Evolutionary conservation across 2,113 vertebrate species (phyloP), one percentile per base, ranked within the genome.

Genomic region (Mungos mungo): DNA sequence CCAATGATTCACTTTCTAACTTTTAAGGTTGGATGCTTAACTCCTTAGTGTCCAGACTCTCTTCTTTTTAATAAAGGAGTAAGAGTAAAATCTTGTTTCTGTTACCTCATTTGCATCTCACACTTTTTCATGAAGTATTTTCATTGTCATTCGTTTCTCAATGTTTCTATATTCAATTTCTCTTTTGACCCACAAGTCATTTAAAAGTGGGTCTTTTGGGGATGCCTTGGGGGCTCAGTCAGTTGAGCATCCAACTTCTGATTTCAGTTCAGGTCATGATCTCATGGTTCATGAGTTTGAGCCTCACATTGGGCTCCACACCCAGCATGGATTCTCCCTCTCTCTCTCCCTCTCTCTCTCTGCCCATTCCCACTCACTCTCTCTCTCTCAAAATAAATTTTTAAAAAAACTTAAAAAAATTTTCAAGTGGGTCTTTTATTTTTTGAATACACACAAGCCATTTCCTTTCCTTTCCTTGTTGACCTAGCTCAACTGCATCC

Each of bases 61-160:
- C 31, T 47, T 72, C 45, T 93, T 90, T 76, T 72, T 45, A 82
- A 50, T 85, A 90, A 88, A 84, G 92, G 52, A 81, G 35, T 74
- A n/a, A 16, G 6, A 41, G 19, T 47, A 91, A 93, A 93, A 41
- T 88, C 57, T 63, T 95, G 86, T 19, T 15, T 27, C 41, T 85
- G 76, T 93, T 63, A 91, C 27, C 52, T 89, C 89, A 82, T 97
- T 81, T 94, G 85, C 41, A 71, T 90, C 65, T 97, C 57, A 31
- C 41, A 88, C 8, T 1, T 96, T 76, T 94, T 95, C 94, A 88
- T 96, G 91, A 60, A 23, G 41, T n/a, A 81, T 77, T 93, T 91
- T 95, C 54, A 65, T 85, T 84, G 81, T 50, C 27, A 52, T 66
- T 93, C 57, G 9, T 68, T 74, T 52, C 33, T 90, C 50, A 90